Evolutionary conservation across 2,113 vertebrate genomes (phyloP).

Genomic region (Protomyctophum bolini): DNA sequence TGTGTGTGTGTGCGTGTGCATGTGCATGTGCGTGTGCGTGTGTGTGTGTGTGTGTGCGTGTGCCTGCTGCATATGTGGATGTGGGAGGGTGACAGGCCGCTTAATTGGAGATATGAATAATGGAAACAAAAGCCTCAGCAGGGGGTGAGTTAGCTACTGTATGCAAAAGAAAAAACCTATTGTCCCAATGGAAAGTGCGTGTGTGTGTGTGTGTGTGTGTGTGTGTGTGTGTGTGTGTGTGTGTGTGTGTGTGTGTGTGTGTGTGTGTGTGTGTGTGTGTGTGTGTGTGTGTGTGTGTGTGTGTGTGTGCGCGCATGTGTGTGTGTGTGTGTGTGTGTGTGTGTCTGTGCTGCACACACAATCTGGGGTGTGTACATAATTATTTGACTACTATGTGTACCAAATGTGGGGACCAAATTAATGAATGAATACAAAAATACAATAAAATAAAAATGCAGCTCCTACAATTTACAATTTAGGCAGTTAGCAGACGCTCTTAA

Average conservation of each 20-base stretch:
- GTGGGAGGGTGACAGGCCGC: slow-evolving; percentile 10
- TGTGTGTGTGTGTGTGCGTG: slow-evolving; percentile 1
- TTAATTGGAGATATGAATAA: slow-evolving; percentile 54
- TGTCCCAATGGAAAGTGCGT: neutral
- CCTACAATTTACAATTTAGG: too few relatives aligned
- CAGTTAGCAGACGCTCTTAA: too few relatives aligned
- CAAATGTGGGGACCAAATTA: too few relatives aligned
- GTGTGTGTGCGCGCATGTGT: too few relatives aligned
- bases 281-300: slow-evolving; percentile 8
- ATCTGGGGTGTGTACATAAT: too few relatives aligned
- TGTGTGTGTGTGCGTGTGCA: neutral
- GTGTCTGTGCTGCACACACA: too few relatives aligned
- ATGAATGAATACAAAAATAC: too few relatives aligned
- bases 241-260: neutral
- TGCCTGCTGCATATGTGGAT: neutral
- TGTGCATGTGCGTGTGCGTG: neutral
- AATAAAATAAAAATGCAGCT: too few relatives aligned
- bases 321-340: slow-evolving; percentile 20
- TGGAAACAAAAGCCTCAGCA: slow-evolving; percentile 47
- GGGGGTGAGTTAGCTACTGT: slow-evolving; percentile 27
- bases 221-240: slow-evolving; percentile 9
- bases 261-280: slow-evolving; percentile 13
- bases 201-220: slow-evolving; percentile 5
- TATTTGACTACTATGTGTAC: too few relatives aligned
- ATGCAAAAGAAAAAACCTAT: slow-evolving; percentile 23